Evolutionary conservation across 2,113 vertebrate genomes (phyloP).

Genomic region (Cacatua alba): DNA sequence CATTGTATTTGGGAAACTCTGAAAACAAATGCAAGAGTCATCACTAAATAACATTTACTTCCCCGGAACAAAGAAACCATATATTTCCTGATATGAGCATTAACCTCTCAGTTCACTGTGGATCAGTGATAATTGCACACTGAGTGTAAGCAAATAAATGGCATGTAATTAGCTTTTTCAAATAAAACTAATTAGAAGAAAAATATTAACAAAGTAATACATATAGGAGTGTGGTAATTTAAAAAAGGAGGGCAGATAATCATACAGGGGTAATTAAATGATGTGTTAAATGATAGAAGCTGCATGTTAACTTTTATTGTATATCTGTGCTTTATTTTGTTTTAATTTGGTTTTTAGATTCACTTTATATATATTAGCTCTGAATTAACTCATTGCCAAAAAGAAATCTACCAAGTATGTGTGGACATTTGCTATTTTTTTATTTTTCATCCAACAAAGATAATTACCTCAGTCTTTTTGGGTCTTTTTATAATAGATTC

Average conservation of each 20-base stretch:
- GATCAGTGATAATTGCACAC: constrained; percentile 25
- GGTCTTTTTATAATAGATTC: neutral
- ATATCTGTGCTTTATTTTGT: neutral
- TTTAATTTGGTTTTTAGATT: neutral
- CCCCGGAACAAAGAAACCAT: neutral
- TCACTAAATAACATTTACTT: neutral
- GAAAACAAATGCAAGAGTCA: neutral
- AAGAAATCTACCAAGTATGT: neutral
- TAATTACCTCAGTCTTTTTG: neutral
- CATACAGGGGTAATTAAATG: neutral
- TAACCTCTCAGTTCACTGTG: neutral
- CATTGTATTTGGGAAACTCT: neutral
- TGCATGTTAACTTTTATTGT: neutral
- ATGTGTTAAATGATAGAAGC: neutral
- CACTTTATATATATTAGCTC: neutral
- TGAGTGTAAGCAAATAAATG: constrained; percentile 39
- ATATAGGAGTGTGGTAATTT: neutral
- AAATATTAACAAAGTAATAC: constrained; percentile 28
- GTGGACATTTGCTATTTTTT: neutral
- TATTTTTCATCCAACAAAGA: neutral
- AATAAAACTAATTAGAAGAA: constrained; percentile 57
- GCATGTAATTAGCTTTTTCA: constrained; percentile 24
- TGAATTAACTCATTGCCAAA: neutral
- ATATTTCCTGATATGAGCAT: constrained; percentile 23
- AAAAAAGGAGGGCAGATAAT: constrained; percentile 31